These are phyloP conservation scores for Clepsis dumicolana DNA, from an alignment of 2,888 invertebrate genomes.

Conservation along the genomic window DNA sequence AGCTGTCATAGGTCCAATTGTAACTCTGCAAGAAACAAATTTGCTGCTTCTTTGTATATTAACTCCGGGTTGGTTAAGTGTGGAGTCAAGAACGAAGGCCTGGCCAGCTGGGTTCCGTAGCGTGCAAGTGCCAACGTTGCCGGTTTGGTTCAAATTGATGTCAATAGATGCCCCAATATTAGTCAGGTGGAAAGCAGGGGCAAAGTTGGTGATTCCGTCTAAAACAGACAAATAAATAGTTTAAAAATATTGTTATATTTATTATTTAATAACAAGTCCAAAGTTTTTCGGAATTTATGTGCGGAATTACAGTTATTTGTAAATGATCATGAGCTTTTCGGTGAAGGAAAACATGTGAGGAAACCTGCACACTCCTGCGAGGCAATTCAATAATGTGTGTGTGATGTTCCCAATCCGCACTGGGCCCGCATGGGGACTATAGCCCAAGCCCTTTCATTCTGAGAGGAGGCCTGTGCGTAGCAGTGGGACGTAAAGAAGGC, in stretches of 20 bases:
- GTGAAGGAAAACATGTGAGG: too few species aligned
- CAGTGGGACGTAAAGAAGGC: too few species aligned
- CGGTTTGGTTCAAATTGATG: constrained; percentile 33
- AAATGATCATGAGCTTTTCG: too few species aligned
- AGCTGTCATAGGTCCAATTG: constrained; percentile 37
- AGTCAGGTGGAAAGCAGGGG: constrained; percentile 19
- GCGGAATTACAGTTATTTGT: too few species aligned
- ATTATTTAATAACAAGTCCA: too few species aligned
- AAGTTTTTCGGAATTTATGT: too few species aligned
- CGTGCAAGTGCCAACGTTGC: constrained; percentile 30
- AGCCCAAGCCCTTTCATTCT: too few species aligned
- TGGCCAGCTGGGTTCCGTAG: constrained; percentile 34
- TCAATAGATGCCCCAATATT: constrained; percentile 32
- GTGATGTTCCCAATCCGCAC: too few species aligned
- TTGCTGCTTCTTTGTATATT: constrained; percentile 19
- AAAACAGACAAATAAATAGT: background rate
- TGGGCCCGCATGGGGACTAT: too few species aligned
- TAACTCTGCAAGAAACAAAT: constrained; percentile 35
- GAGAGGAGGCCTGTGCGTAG: too few species aligned
- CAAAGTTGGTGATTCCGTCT: constrained; percentile 40
- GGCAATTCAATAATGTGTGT: too few species aligned
- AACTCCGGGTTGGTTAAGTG: constrained; percentile 23
- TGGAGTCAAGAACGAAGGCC: constrained; percentile 24
- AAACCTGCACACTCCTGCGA: too few species aligned
- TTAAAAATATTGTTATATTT: background rate